These are phyloP conservation scores for Melipona beecheii DNA, from an alignment of 2,888 invertebrate species.

Conservation along the genomic window DNA sequence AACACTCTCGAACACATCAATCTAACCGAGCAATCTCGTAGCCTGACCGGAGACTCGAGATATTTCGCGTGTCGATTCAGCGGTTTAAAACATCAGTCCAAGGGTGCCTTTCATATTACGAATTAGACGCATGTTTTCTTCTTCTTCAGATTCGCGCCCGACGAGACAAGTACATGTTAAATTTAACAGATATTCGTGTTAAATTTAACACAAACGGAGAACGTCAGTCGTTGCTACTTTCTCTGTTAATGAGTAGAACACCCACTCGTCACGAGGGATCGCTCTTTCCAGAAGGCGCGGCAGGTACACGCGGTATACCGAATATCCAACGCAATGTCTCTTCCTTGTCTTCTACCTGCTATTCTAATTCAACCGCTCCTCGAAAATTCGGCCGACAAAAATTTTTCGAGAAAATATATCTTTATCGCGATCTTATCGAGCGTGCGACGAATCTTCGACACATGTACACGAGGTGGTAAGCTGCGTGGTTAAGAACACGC, in stretches of 20 bases:
- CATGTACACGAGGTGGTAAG: constrained; percentile 42
- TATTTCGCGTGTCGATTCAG: constrained; percentile 37
- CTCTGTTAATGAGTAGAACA: constrained; percentile 35
- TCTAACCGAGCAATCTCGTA: constrained; percentile 12
- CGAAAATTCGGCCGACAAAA: too few relatives aligned
- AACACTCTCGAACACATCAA: constrained; percentile 50
- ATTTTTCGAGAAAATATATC: neutral
- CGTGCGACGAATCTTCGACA: constrained; percentile 5
- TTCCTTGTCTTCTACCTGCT: neutral
- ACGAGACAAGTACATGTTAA: constrained; percentile 20
- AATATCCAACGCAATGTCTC: neutral
- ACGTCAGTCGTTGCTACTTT: neutral
- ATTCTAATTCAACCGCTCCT: neutral
- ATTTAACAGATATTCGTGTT: constrained; percentile 2
- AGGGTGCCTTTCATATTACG: constrained; percentile 62
- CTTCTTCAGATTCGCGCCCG: constrained; percentile 36
- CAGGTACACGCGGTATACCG: constrained; percentile 57
- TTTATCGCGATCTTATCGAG: neutral
- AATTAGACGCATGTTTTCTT: constrained; percentile 68
- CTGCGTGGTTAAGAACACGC: constrained; percentile 65
- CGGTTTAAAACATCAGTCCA: constrained; percentile 43
- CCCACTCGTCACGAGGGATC: constrained; percentile 47
- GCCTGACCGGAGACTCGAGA: constrained; percentile 16
- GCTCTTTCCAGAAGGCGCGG: constrained; percentile 62
- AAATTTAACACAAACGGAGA: neutral